A percentile compares a stretch with the other conserved stretches of the same genome.
phyloP scores from a whole-genome alignment of 2,113 vertebrate species.

The Rhinolophus sinicus region DNA sequence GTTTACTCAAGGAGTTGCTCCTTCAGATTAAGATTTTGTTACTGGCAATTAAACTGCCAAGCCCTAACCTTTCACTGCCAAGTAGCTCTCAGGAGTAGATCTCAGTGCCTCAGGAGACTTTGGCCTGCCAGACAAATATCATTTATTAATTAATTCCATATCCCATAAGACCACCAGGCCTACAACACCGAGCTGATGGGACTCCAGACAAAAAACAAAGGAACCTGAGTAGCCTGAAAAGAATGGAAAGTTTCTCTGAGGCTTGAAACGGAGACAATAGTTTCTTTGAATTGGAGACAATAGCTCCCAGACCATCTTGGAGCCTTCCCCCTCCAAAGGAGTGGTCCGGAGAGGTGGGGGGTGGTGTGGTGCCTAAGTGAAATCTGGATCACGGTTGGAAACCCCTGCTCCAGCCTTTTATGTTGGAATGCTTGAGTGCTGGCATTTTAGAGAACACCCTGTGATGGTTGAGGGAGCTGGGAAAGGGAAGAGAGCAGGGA shows the following conservation, averaged over 20 bases:
- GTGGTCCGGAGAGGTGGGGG: no score
- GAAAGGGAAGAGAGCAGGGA: neutral
- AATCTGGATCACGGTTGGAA: neutral
- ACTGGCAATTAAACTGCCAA: constrained; percentile 22
- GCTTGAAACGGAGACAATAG: neutral
- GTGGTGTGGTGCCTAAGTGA: no score
- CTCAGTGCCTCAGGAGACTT: constrained; percentile 17
- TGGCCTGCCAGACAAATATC: constrained; percentile 13
- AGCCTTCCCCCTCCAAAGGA: neutral
- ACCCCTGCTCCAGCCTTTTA: neutral
- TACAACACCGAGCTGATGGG: neutral
- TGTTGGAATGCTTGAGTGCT: neutral
- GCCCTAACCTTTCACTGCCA: neutral
- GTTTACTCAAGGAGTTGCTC: neutral
- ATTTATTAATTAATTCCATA: neutral
- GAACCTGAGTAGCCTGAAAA: neutral
- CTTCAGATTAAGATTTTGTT: constrained; percentile 7
- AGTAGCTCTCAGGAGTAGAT: neutral
- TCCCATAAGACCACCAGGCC: neutral
- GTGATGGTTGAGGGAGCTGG: neutral
- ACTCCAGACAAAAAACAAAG: constrained; percentile 10
- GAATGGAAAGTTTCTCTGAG: neutral
- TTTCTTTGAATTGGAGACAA: neutral
- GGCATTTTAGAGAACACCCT: neutral
- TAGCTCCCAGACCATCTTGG: neutral